These are phyloP conservation scores for Rhodeus uyekii DNA, from an alignment of 2,797 vertebrate genomes.

Conservation along the genomic window DNA sequence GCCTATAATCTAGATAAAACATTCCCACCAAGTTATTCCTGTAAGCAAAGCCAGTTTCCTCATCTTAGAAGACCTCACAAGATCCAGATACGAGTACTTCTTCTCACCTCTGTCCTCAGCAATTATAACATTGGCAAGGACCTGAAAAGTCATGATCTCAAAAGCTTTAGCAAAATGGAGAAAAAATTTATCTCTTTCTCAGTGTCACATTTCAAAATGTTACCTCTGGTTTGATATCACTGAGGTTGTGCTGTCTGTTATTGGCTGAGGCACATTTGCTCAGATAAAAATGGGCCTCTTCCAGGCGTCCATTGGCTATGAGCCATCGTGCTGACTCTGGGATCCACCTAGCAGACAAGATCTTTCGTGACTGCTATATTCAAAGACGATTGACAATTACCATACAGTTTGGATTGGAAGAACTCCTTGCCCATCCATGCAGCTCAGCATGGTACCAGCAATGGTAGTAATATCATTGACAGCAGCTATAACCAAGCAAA, in stretches of 20 bases:
- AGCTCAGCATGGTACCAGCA: too few species aligned
- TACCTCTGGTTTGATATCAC: constrained; percentile 70
- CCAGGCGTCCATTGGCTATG: constrained; percentile 66
- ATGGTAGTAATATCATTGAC: too few species aligned
- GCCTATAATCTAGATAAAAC: neutral
- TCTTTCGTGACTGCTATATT: too few species aligned
- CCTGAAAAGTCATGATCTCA: constrained; percentile 56
- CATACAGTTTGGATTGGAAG: too few species aligned
- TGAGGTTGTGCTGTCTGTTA: constrained; percentile 60
- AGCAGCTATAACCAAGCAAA: too few species aligned
- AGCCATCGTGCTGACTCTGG: constrained; percentile 76
- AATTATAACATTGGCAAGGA: constrained; percentile 63
- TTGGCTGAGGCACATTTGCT: constrained; percentile 67
- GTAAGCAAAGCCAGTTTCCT: constrained; percentile 73
- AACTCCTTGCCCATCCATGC: too few species aligned
- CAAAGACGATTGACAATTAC: too few species aligned
- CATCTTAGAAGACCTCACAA: constrained; percentile 73
- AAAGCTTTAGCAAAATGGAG: neutral
- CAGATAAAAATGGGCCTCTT: constrained; percentile 67
- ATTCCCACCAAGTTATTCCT: constrained; percentile 52
- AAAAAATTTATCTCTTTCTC: neutral
- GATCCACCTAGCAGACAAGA: constrained; percentile 64
- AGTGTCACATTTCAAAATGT: neutral
- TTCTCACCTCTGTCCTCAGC: constrained; percentile 43
- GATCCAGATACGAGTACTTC: constrained; percentile 71